Percentiles rank a stretch among this genome's conserved stretches.
Conservation (phyloP, 2,888 invertebrate genomes). For the Celastrina argiolus region DNA sequence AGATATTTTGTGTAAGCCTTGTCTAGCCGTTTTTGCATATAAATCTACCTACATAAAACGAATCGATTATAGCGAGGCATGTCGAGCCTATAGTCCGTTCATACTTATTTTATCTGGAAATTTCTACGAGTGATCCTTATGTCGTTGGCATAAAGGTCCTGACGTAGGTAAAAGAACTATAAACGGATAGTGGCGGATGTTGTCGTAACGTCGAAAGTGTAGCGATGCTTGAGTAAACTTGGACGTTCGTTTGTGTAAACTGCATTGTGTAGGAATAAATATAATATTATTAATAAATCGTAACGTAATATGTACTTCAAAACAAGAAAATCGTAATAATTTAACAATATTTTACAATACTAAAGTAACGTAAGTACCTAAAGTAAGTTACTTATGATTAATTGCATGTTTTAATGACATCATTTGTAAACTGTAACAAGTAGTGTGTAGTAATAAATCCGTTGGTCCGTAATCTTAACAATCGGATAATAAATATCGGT, state of each 20-base stretch:
- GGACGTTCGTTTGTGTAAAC: background rate
- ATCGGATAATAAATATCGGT: slow-evolving; percentile 45
- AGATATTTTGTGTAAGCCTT: background rate
- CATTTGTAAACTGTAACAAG: background rate
- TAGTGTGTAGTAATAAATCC: slow-evolving; percentile 18
- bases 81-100: slow-evolving; percentile 2
- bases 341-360: background rate
- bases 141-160: too few species aligned
- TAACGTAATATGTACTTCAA: background rate
- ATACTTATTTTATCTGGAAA: too few species aligned
- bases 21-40: background rate
- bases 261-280: background rate
- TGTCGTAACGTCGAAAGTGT: slow-evolving; percentile 20
- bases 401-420: background rate
- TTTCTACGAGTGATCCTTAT: too few species aligned
- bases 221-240: slow-evolving; percentile 12
- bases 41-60: slow-evolving; percentile 27
- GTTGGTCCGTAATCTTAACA: slow-evolving; percentile 47
- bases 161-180: too few species aligned
- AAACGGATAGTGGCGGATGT: slow-evolving; percentile 26
- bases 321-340: background rate
- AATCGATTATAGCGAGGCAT: slow-evolving; percentile 31
- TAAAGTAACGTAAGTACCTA: background rate
- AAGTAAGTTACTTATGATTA: background rate
- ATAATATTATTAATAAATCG: background rate